Conservation (phyloP, 2,113 vertebrate species). For the Gavia stellata region DNA sequence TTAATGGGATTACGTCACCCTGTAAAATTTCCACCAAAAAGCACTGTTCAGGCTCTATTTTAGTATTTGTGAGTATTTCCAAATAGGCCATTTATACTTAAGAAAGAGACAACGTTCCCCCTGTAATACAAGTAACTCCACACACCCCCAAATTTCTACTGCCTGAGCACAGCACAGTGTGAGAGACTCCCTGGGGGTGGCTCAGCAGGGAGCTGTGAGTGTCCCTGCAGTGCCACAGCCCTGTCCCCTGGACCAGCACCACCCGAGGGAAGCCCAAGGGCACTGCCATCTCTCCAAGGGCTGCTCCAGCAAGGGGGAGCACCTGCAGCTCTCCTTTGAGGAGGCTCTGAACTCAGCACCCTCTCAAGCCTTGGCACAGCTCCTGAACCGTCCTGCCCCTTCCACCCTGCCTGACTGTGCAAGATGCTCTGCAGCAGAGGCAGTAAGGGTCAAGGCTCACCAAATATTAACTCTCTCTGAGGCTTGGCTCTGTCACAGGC, state of each 20-base stretch:
- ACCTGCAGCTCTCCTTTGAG: background rate
- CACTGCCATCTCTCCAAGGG: background rate
- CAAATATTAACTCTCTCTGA: background rate
- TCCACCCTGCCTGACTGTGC: background rate
- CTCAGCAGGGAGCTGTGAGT: background rate
- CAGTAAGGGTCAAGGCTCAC: background rate
- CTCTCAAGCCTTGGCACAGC: background rate
- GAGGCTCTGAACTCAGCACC: background rate
- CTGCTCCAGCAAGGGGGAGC: background rate
- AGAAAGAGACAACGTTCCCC: background rate
- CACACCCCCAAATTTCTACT: background rate
- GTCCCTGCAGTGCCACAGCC: background rate
- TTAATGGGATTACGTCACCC: background rate
- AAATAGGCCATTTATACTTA: background rate
- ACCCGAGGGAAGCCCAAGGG: background rate
- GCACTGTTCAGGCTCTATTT: background rate
- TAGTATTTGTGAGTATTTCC: background rate
- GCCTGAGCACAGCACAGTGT: background rate
- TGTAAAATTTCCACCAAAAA: background rate
- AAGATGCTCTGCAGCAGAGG: background rate
- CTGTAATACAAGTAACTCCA: background rate
- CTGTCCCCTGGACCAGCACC: background rate
- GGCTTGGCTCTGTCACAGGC: background rate
- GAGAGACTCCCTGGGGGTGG: background rate
- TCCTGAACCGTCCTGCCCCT: background rate